phyloP scores from a whole-genome alignment of 1,140 invertebrate species.

The Campodea augens region DNA sequence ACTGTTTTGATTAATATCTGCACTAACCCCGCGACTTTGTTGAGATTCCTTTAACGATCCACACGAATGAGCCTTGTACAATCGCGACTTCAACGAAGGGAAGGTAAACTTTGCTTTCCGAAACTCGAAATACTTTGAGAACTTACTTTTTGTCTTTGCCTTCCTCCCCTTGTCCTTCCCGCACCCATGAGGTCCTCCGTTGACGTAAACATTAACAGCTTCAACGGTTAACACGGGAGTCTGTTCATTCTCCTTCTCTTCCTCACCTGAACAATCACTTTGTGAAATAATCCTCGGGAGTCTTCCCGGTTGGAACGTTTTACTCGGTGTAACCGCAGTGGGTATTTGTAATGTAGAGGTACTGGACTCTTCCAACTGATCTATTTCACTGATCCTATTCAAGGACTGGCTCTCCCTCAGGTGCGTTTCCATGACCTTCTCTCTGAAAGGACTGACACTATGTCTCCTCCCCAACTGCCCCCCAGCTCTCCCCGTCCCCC shows the following conservation, averaged over 20 bases:
- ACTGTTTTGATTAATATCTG: no score
- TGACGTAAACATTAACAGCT: background rate
- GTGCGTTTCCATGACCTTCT: conserved; percentile 40
- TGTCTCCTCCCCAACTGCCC: conserved; percentile 11
- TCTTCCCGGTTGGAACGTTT: background rate
- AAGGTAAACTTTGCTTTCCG: conserved; percentile 36
- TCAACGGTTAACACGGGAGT: background rate
- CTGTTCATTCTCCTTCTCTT: background rate
- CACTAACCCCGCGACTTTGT: no score
- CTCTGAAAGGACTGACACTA: conserved; percentile 16
- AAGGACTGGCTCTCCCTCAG: conserved; percentile 58
- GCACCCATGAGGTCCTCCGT: background rate
- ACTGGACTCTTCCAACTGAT: conserved; percentile 32
- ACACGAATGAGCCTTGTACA: conserved; percentile 38
- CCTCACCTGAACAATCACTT: background rate
- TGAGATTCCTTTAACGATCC: conserved; percentile 32
- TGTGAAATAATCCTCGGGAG: background rate
- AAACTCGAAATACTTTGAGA: conserved; percentile 34
- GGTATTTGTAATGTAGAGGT: conserved; percentile 18
- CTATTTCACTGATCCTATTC: conserved; percentile 59
- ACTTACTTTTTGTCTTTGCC: background rate
- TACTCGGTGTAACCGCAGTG: conserved; percentile 17
- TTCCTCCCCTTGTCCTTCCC: background rate
- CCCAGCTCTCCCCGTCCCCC: conserved; percentile 14
- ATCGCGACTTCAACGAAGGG: conserved; percentile 29